Percentiles rank a stretch among this genome's conserved stretches.
Conservation (phyloP, 1,140 invertebrate species). For the Drosophila insularis region DNA sequence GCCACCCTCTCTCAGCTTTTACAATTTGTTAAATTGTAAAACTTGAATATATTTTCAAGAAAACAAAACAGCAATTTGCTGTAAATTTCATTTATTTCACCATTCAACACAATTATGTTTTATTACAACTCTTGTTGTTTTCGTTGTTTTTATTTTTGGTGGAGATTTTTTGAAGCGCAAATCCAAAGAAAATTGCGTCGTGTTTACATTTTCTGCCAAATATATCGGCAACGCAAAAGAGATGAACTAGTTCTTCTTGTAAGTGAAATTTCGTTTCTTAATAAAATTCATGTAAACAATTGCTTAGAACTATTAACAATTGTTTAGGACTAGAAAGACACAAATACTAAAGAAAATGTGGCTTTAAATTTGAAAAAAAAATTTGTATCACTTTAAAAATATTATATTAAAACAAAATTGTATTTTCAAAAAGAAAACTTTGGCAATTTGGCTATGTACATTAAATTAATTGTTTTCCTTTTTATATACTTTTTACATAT, state of each 20-base stretch:
- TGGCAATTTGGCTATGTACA: too few species aligned
- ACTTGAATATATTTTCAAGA: background rate
- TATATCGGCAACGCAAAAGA: background rate
- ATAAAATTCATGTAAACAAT: background rate
- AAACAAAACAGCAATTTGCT: background rate
- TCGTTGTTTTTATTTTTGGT: slow-evolving; percentile 1
- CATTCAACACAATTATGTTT: slow-evolving; percentile 7
- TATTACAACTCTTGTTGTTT: background rate
- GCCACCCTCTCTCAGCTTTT: background rate
- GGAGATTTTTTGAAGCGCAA: slow-evolving; percentile 6
- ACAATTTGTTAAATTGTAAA: background rate
- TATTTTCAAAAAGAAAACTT: too few species aligned
- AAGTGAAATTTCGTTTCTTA: too few species aligned
- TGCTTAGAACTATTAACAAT: too few species aligned
- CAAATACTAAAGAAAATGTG: too few species aligned
- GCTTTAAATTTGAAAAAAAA: too few species aligned
- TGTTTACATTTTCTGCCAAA: slow-evolving; percentile 38
- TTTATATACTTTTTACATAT: too few species aligned
- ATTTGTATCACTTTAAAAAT: too few species aligned
- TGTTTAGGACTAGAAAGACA: too few species aligned
- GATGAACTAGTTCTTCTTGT: slow-evolving; percentile 13
- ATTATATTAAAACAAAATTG: too few species aligned
- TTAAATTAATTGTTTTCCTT: too few species aligned
- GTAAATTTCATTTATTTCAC: background rate
- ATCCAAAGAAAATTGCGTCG: slow-evolving; percentile 30